Evolutionary conservation across 2,113 vertebrate species (phyloP).

Genomic region (Oophaga pumilio): DNA sequence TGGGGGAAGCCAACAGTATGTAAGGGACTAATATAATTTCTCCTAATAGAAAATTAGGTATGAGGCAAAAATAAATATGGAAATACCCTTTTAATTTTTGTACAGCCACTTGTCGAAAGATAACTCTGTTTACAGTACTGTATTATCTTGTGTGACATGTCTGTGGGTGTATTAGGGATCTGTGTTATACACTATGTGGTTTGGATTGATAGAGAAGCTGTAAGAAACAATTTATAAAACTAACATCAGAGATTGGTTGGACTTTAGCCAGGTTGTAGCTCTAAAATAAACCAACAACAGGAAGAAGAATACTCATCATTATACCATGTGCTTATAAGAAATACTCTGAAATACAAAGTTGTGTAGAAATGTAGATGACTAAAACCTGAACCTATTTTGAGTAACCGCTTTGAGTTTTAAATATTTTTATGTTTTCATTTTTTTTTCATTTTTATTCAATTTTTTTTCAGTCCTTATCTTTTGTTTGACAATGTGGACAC

Average conservation of each 20-base stretch:
- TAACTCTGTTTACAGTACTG: no score
- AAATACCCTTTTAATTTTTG: not conserved
- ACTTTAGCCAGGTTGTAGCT: not conserved
- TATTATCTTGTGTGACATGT: not conserved
- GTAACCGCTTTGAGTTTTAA: no score
- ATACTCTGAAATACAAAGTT: not conserved
- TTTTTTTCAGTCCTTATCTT: no score
- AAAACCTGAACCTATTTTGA: not conserved
- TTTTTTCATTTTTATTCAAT: no score
- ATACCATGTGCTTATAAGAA: not conserved
- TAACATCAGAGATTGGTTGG: not conserved
- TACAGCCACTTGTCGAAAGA: not conserved
- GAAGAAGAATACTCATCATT: conserved; percentile 1
- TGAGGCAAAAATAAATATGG: no score
- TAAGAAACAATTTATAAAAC: not conserved
- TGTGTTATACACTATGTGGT: not conserved
- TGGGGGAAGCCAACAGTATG: no score
- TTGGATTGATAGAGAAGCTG: not conserved
- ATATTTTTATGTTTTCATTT: no score
- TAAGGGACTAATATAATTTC: no score
- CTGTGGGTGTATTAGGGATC: not conserved
- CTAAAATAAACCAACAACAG: not conserved
- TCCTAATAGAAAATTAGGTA: no score
- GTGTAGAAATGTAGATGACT: not conserved
- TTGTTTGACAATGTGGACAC: no score